Evolutionary conservation across 2,888 invertebrate species (phyloP), one percentile per base, ranked within the genome.

Genomic region (Drosophila paranaensis): DNA sequence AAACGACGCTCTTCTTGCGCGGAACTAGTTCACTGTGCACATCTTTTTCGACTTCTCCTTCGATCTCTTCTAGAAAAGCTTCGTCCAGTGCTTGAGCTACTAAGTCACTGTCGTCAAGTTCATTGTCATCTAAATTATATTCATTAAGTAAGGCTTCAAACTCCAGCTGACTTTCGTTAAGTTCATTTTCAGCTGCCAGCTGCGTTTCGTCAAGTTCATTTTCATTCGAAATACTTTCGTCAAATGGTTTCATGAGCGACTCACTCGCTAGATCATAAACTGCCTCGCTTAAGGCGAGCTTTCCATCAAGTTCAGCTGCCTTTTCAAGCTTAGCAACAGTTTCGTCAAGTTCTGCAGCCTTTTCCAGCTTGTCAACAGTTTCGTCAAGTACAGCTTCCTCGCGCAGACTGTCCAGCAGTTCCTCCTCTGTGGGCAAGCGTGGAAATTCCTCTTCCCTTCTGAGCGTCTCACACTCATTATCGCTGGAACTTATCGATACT

Each of bases 391-490:
- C 60, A 2, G 33, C 58, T 13, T 74, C 79, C 20, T 91, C 91
- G 35, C 76, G 77, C 10, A 91, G 67, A 48, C 91, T 91, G 40
- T 89, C 86, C 9, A 82, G 60, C 16, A 91, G 58, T 54, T 91
- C 91, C 27, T 90, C 83, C 11, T 79, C 89, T 0, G 90, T 91
- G 20, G 91, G 91, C 48, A 89, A 65, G 0, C 70, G 88, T 5
- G 91, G 91, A 74, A 91, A 91, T 0, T 81, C 82, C 2, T 68
- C 70, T 8, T 30, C 64, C 4, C 39, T 53, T 9, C 14, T 45
- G 3, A 11, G 39, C 0, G 71, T 66, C 5, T 71, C 70, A 11
- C 60, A 14, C 30, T 58, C 67, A 9, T 68, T 74, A 4, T 71
- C 69, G 27, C 45, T 45, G 0, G 45, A 25, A 60, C 56, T 79